Evolutionary conservation across 92 coral and sea anemone species (phyloP).

Genomic region (Heliopora coerulea): DNA sequence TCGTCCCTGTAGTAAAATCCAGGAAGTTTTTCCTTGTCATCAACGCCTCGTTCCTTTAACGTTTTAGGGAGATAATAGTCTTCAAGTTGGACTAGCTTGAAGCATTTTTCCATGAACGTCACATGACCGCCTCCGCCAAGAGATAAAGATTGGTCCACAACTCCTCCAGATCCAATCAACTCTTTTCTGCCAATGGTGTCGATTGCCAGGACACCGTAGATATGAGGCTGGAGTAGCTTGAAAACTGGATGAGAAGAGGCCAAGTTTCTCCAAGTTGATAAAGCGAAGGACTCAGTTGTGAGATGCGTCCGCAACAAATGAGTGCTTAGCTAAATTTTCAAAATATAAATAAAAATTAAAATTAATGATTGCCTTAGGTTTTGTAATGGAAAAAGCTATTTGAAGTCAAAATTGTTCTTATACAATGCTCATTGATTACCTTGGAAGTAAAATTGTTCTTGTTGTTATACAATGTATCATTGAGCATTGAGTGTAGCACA

Average conservation of each 20-base stretch:
- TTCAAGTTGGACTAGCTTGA: conserved; percentile 59
- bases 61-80: conserved; percentile 51
- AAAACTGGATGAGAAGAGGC: conserved; percentile 87
- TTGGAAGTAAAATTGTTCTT: too few species aligned
- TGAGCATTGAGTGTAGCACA: too few species aligned
- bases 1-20: conserved; percentile 62
- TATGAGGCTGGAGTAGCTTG: conserved; percentile 80
- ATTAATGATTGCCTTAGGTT: too few species aligned
- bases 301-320: conserved; percentile 77
- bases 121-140: conserved; percentile 92
- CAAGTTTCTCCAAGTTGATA: conserved; percentile 81
- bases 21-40: conserved; percentile 47
- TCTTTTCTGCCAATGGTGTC: conserved; percentile 86
- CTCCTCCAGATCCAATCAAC: conserved; percentile 70
- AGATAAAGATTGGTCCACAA: conserved; percentile 62
- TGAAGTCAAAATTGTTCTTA: too few species aligned
- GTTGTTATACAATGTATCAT: too few species aligned
- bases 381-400: too few species aligned
- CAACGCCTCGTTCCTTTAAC: conserved; percentile 56
- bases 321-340: conserved; percentile 63
- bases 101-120: conserved; percentile 64
- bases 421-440: too few species aligned
- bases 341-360: background rate
- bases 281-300: conserved; percentile 81
- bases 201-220: conserved; percentile 80